Evolutionary conservation across 2,888 invertebrate genomes (phyloP).

Genomic region (Sarcophaga carnaria): DNA sequence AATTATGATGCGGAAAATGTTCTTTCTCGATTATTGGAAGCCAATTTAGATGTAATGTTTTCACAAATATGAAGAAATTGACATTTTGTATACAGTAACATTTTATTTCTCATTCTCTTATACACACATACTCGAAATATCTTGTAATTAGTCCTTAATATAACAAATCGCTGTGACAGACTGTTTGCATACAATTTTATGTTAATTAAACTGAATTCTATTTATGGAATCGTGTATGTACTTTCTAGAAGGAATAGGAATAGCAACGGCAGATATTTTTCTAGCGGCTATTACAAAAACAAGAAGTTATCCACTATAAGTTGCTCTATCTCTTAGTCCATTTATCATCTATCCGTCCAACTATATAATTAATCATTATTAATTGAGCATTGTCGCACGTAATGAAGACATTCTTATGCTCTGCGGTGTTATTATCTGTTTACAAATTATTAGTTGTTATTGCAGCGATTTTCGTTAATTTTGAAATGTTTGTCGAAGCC

Average conservation of each 20-base stretch:
- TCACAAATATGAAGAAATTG: not conserved
- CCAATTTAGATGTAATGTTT: conserved; percentile 5
- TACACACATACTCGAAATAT: not conserved
- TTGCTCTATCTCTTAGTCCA: not conserved
- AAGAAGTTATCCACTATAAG: too few species aligned
- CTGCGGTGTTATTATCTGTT: conserved; percentile 60
- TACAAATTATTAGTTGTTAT: conserved; percentile 54
- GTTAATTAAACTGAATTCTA: too few species aligned
- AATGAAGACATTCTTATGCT: conserved; percentile 71
- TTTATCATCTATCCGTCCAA: conserved; percentile 5
- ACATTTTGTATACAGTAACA: too few species aligned
- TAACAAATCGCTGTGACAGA: too few species aligned
- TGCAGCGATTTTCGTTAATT: conserved; percentile 49
- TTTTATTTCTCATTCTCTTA: too few species aligned
- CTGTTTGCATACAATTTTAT: too few species aligned
- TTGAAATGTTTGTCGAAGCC: conserved; percentile 73
- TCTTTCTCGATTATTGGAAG: not conserved
- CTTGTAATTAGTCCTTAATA: too few species aligned
- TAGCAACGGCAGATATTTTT: too few species aligned
- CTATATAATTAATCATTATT: conserved; percentile 21
- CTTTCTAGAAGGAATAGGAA: too few species aligned
- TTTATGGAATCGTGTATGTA: too few species aligned
- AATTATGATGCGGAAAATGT: conserved; percentile 55
- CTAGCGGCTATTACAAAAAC: too few species aligned
- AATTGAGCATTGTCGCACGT: conserved; percentile 61